Conservation (phyloP, 1,140 invertebrate species). For the Scaptomyza montana region DNA sequence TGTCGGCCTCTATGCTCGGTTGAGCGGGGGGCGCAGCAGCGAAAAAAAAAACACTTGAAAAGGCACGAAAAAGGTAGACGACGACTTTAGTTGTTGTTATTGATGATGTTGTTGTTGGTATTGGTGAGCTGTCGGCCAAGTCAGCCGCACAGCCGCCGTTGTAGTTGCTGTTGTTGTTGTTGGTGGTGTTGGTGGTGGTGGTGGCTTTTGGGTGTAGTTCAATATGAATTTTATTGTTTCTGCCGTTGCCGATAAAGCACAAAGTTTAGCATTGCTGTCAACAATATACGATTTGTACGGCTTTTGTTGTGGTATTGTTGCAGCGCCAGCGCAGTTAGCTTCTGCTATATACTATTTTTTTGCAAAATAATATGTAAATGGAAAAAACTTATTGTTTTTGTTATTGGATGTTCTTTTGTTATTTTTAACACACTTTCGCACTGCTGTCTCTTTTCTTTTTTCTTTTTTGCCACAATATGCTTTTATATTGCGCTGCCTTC, state of each 20-base stretch:
- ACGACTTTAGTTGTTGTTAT: conserved; percentile 31
- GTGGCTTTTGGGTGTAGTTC: conserved; percentile 67
- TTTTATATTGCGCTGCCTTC: conserved; percentile 56
- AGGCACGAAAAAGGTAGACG: conserved; percentile 71
- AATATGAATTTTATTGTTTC: conserved; percentile 72
- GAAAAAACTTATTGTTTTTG: conserved; percentile 27
- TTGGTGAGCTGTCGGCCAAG: conserved; percentile 59
- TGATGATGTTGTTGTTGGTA: conserved; percentile 36
- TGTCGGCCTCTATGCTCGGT: conserved; percentile 32
- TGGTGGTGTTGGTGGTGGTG: not conserved
- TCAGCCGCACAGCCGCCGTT: conserved; percentile 60
- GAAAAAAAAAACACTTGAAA: conserved; percentile 59
- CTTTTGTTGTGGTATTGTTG: conserved; percentile 54
- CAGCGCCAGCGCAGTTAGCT: conserved; percentile 38
- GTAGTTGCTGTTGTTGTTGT: conserved; percentile 29
- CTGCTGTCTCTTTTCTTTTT: conserved; percentile 50
- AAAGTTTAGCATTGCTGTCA: conserved; percentile 65
- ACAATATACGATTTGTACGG: conserved; percentile 42
- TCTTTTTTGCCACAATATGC: conserved; percentile 57
- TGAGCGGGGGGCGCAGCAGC: conserved; percentile 25
- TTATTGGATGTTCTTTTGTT: conserved; percentile 33
- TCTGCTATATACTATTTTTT: conserved; percentile 29
- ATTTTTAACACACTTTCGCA: conserved; percentile 57
- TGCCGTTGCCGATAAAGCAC: conserved; percentile 67
- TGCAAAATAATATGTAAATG: conserved; percentile 1